Evolutionary conservation across 1,140 invertebrate species (phyloP), one percentile per base, ranked within the genome.

Genomic region (Nebria ingens): DNA sequence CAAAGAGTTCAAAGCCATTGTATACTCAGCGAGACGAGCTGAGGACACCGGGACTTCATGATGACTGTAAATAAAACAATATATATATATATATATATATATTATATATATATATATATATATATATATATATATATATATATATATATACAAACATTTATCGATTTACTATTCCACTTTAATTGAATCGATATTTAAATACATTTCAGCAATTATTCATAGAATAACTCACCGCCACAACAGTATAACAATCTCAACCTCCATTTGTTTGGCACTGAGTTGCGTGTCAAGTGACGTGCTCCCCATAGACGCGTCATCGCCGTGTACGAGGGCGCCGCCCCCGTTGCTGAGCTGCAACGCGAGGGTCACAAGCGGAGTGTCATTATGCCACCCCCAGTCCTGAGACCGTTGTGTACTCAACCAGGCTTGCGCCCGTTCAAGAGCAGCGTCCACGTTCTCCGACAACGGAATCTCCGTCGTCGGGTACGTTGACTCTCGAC

Each of bases 231-330:
- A 85, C 81, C 84, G 83, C 76, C 84, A 89, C 22, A 91, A 76
- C 65, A 86, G 76, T n/a, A 89, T 74, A 1, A 89, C 76, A 42
- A 89, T 83, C 62, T 91, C 87, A 22, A 91, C 77, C 66, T 91
- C 87, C 79, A 91, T 81, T 65, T 90, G 86, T 62, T 91, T 91
- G 2, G 79, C 79, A 2, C 83, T 86, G 1, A 91, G 76, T 62
- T 88, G 83, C 65, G 87, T 79, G 64, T 91, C 86, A 17, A 87
- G 65, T 38, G 21, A 51, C 25, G n/a, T 40, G 9, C 6, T 50
- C 29, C 45, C 3, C 1, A 65, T 58, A 52, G 68, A 70, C 25
- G 74, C 72, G 1, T 71, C 66, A 0, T 71, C 71, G 12, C 72
- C 65, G 58, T 74, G 73, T 3, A 68, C 61, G n/a, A n/a, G n/a